phyloP scores from a whole-genome alignment of 2,797 vertebrate species.

The Octomys mimax region DNA sequence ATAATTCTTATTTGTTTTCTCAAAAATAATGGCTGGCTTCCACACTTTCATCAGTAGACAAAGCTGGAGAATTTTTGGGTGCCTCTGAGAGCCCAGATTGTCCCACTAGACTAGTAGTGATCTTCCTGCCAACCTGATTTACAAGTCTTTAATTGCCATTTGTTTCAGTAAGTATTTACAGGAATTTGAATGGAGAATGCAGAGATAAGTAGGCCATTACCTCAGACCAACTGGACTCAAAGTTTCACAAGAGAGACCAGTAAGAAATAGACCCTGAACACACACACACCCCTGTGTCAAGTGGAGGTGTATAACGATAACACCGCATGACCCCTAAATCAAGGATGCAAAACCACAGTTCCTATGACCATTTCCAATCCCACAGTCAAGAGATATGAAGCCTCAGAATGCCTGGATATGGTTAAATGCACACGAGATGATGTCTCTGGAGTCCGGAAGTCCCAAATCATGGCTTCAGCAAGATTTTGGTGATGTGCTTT shows the following conservation, averaged over 20 bases:
- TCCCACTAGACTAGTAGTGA: not conserved
- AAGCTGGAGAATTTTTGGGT: not conserved
- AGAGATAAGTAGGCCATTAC: not conserved
- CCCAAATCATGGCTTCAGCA: not conserved
- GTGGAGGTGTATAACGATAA: fast-evolving
- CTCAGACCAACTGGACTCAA: not conserved
- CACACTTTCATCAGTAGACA: not conserved
- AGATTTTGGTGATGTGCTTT: not conserved
- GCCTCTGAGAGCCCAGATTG: not conserved
- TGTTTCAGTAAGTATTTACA: not conserved
- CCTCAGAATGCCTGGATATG: not conserved
- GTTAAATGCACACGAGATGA: not conserved
- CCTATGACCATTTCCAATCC: not conserved
- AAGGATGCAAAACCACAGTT: fast-evolving
- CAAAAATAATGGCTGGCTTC: slow-evolving; percentile 69
- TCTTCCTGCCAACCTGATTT: slow-evolving; percentile 53
- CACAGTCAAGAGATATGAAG: not conserved
- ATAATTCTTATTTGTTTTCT: slow-evolving; percentile 75
- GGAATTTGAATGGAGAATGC: not conserved
- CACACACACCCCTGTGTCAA: fast-evolving
- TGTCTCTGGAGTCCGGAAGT: not conserved
- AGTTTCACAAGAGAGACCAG: not conserved
- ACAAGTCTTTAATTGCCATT: not conserved
- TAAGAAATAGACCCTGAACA: not conserved
- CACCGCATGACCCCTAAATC: fast-evolving